These are phyloP conservation scores for Strongylocentrotus purpuratus DNA, from an alignment of 35 echinoderm and acorn worm species.

Conservation along the genomic window DNA sequence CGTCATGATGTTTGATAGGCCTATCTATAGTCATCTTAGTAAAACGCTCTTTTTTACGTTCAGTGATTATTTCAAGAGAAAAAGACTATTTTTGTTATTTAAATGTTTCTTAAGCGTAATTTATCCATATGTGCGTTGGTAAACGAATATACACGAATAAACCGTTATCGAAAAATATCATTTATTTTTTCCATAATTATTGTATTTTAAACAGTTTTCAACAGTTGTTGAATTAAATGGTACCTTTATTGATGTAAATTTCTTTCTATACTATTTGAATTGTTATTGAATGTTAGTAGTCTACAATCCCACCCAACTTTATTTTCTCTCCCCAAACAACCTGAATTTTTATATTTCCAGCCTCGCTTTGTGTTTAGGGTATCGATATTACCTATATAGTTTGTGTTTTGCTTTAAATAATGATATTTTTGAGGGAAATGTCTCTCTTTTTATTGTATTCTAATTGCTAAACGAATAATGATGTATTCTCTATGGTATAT, in stretches of 20 bases:
- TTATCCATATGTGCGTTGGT: no score
- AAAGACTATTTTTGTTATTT: no score
- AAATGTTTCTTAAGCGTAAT: no score
- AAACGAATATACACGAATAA: no score
- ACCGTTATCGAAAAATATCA: neutral
- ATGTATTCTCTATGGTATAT: constrained; percentile 13
- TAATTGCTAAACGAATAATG: neutral
- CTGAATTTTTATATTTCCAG: neutral
- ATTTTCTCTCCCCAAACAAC: neutral
- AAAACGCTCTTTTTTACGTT: neutral
- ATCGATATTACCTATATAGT: neutral
- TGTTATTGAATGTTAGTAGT: neutral
- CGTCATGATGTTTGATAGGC: neutral
- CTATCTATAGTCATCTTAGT: neutral
- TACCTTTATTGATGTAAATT: neutral
- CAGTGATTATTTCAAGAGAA: no score
- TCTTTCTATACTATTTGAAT: neutral
- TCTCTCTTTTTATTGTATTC: neutral
- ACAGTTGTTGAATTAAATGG: neutral
- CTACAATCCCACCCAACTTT: neutral
- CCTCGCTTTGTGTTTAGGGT: neutral
- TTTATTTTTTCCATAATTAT: neutral
- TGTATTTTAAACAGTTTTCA: neutral
- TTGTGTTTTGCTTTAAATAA: neutral
- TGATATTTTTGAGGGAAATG: neutral